Evolutionary conservation across 2,888 invertebrate species (phyloP).

Genomic region (Stegophylla sp.): DNA sequence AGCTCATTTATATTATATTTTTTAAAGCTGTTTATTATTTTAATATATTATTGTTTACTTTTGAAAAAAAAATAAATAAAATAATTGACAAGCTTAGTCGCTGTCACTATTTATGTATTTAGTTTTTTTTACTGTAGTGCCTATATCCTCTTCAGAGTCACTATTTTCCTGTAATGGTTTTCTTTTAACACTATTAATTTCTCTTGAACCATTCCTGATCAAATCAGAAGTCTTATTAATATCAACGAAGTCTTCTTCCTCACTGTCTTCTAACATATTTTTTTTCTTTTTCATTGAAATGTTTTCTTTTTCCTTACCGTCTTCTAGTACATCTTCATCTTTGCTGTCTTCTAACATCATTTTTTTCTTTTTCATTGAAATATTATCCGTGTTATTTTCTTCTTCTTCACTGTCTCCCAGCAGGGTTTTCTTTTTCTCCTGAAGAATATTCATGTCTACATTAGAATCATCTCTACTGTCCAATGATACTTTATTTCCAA

Average conservation of each 20-base stretch:
- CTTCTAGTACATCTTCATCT: background rate
- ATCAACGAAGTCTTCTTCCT: constrained; percentile 1
- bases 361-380: background rate
- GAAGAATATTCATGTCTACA: background rate
- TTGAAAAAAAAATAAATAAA: constrained; percentile 23
- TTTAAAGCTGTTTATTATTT: constrained; percentile 50
- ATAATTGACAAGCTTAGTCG: constrained; percentile 7
- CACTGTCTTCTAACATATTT: background rate
- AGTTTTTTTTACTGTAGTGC: background rate
- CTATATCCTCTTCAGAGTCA: constrained; percentile 33
- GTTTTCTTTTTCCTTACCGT: background rate
- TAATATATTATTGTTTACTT: constrained; percentile 53
- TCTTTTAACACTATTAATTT: background rate
- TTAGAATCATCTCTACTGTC: background rate
- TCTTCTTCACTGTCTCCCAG: background rate
- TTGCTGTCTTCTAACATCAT: constrained; percentile 1
- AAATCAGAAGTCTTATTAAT: background rate
- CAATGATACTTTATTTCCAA: background rate
- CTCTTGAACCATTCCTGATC: background rate
- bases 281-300: background rate
- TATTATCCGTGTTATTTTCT: background rate
- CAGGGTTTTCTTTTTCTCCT: background rate
- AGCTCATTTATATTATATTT: constrained; percentile 44
- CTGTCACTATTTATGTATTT: constrained; percentile 32
- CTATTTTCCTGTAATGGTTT: background rate